Evolutionary conservation across 2,113 vertebrate species (phyloP).

Genomic region (Sturnira hondurensis): DNA sequence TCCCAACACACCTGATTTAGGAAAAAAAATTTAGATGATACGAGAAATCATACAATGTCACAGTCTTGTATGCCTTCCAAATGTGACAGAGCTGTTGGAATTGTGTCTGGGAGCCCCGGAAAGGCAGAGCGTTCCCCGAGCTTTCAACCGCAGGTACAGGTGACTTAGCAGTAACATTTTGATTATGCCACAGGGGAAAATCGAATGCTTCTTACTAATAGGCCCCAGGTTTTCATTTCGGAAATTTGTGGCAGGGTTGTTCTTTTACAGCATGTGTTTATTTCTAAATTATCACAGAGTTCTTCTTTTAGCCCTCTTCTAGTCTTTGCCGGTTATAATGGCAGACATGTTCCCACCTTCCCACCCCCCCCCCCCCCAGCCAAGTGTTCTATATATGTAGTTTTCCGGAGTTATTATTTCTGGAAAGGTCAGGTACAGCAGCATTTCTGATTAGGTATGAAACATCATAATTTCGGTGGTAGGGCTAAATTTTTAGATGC

Average conservation of each 20-base stretch:
- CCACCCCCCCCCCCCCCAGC: fast-evolving
- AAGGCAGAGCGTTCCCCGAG: background rate
- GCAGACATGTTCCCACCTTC: background rate
- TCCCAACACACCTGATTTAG: background rate
- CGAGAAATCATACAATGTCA: background rate
- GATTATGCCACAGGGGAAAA: background rate
- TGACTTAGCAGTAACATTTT: background rate
- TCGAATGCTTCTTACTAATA: slow-evolving; percentile 1
- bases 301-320: background rate
- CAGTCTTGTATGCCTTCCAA: background rate
- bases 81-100: slow-evolving; percentile 6
- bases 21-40: background rate
- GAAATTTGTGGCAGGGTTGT: slow-evolving; percentile 13
- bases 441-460: background rate
- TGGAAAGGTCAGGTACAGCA: background rate
- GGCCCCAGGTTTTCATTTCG: slow-evolving; percentile 23
- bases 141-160: background rate
- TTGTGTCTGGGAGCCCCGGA: background rate
- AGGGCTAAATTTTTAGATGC: slow-evolving; percentile 5
- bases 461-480: slow-evolving; percentile 22
- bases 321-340: slow-evolving; percentile 2
- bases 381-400: background rate
- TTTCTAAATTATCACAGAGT: background rate
- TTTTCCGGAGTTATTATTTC: slow-evolving; percentile 16
- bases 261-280: slow-evolving; percentile 18